Percentiles rank a stretch among this genome's conserved stretches.
Evolutionary conservation across 2,113 vertebrate species (phyloP).

Genomic region (Toxostoma redivivum): DNA sequence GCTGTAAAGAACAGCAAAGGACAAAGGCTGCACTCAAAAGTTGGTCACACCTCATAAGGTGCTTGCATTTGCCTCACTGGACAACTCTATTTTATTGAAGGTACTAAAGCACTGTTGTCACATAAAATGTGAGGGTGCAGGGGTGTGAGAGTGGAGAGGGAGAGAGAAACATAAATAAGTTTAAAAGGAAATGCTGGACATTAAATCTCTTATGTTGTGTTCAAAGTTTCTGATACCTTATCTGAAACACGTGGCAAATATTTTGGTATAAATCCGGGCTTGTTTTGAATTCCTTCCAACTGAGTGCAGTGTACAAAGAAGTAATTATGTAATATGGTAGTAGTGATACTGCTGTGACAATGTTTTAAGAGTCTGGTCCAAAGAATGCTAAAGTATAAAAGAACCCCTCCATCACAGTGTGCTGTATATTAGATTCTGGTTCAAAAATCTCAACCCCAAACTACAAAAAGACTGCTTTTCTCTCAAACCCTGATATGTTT

Average conservation of each 20-base stretch:
- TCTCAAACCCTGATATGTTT: background rate
- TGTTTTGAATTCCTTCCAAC: background rate
- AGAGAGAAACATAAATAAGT: background rate
- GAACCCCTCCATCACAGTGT: fast-evolving
- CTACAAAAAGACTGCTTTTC: background rate
- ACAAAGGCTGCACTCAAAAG: background rate
- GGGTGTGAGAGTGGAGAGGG: background rate
- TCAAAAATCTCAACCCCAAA: background rate
- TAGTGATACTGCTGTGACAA: background rate
- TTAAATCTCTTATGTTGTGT: background rate
- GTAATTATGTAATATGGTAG: background rate
- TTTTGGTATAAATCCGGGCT: conserved; percentile 30
- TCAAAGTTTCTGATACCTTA: background rate
- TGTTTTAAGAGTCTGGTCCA: background rate
- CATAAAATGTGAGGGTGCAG: background rate
- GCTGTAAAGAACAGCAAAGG: conserved; percentile 37
- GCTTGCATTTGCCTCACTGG: conserved; percentile 30
- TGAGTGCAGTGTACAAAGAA: background rate
- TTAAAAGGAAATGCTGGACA: background rate
- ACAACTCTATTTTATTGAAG: background rate
- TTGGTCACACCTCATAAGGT: conserved; percentile 34
- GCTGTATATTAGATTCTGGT: background rate
- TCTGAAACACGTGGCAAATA: conserved; percentile 10
- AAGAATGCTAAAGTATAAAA: background rate
- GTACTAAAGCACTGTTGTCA: background rate